A percentile compares a stretch with the other conserved stretches of the same genome.
Conservation (phyloP, 1,140 invertebrate species). For the Pinna nobilis region DNA sequence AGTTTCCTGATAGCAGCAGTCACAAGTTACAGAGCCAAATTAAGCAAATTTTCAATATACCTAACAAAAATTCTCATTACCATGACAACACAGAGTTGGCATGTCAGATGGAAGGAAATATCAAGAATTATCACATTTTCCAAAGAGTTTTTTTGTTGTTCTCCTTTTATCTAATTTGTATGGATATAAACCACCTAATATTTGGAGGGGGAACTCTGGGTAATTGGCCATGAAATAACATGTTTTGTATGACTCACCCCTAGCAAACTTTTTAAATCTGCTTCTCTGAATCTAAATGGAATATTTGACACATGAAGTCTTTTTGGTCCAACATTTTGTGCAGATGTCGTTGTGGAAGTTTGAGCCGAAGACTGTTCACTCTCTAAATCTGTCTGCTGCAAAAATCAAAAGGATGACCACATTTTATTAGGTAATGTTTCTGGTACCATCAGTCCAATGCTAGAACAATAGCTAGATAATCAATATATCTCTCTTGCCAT, state of each 20-base stretch:
- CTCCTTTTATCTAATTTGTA: no score
- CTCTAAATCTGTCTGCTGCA: slow-evolving; percentile 77
- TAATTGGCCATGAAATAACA: no score
- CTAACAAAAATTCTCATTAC: no score
- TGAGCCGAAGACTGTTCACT: slow-evolving; percentile 56
- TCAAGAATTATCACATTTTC: no score
- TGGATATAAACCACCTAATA: no score
- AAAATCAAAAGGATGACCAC: slow-evolving; percentile 26
- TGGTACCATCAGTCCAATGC: background rate
- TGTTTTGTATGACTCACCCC: slow-evolving; percentile 95
- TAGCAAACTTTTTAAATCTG: slow-evolving; percentile 97
- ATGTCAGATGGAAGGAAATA: no score
- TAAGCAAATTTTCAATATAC: no score
- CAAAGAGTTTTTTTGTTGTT: no score
- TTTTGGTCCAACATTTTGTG: slow-evolving; percentile 69
- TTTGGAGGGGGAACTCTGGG: no score
- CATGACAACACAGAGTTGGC: no score
- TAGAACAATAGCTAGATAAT: slow-evolving; percentile 7
- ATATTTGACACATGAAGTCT: slow-evolving; percentile 93
- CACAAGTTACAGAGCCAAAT: no score
- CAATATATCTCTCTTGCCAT: slow-evolving; percentile 5
- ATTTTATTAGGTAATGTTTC: background rate
- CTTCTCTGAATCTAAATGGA: slow-evolving; percentile 98
- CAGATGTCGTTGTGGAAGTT: slow-evolving; percentile 80
- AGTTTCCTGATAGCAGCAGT: no score